These are phyloP conservation scores for Myanophis thanlyinensis DNA, from an alignment of 2,113 vertebrate species.

Conservation along the genomic window DNA sequence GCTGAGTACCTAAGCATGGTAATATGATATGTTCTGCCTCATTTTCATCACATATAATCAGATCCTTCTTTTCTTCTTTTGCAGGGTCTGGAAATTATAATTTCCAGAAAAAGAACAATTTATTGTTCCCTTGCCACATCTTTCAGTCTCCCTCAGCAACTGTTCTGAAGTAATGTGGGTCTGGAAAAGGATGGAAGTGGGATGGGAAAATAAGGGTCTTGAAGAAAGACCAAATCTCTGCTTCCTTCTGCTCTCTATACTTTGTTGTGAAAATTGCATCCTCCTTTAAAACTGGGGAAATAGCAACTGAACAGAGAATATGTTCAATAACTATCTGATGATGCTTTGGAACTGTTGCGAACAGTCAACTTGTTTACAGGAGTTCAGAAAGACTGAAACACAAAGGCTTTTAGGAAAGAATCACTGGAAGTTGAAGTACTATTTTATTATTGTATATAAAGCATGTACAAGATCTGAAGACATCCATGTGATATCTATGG, in stretches of 20 bases:
- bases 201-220: not conserved
- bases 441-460: conserved; percentile 25
- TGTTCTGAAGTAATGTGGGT: not conserved
- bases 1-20: not conserved
- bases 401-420: not conserved
- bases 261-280: too few relatives aligned
- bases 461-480: conserved; percentile 24
- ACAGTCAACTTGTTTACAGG: not conserved
- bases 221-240: not conserved
- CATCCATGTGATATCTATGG: conserved; percentile 15
- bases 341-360: not conserved
- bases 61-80: not conserved
- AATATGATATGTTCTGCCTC: not conserved
- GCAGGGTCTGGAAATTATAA: not conserved
- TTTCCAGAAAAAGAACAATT: not conserved
- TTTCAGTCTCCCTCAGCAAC: not conserved
- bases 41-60: not conserved
- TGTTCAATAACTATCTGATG: not conserved
- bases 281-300: not conserved
- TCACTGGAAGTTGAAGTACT: conserved; percentile 33
- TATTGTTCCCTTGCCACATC: not conserved
- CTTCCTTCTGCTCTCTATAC: not conserved
- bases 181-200: not conserved
- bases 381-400: not conserved
- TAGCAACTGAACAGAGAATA: not conserved